phyloP scores from a whole-genome alignment of 1,140 invertebrate genomes.

The Drosophila sulfurigaster region DNA sequence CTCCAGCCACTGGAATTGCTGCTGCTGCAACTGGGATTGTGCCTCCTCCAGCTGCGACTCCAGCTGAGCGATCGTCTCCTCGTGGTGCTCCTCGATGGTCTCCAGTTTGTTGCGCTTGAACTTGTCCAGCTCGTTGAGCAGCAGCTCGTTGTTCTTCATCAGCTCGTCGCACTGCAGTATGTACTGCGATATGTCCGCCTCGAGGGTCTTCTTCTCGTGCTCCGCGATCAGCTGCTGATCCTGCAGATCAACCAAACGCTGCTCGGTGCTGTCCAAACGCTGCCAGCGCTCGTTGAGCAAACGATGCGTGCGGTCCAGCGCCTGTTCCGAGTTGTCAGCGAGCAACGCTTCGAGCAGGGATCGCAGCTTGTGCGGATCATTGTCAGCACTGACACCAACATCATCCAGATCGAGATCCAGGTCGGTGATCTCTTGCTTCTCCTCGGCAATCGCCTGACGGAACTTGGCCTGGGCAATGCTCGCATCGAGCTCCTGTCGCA shows the following conservation, averaged over 20 bases:
- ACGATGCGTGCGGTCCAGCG: slow-evolving; percentile 81
- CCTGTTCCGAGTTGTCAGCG: slow-evolving; percentile 57
- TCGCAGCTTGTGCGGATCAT: slow-evolving; percentile 80
- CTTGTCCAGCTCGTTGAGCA: slow-evolving; percentile 87
- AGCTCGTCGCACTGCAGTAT: slow-evolving; percentile 88
- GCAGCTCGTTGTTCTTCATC: slow-evolving; percentile 89
- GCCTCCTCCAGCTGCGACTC: slow-evolving; percentile 87
- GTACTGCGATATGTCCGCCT: slow-evolving; percentile 87
- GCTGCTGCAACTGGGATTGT: slow-evolving; percentile 6
- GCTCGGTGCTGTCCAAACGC: slow-evolving; percentile 77
- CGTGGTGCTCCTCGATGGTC: slow-evolving; percentile 89
- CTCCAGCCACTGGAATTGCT: slow-evolving; percentile 20
- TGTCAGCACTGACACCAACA: neutral
- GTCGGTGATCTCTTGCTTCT: slow-evolving; percentile 78
- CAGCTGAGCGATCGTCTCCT: slow-evolving; percentile 87
- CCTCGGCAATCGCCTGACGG: slow-evolving; percentile 75
- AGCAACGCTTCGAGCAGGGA: slow-evolving; percentile 53
- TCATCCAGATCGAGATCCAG: slow-evolving; percentile 56
- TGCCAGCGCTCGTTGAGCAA: slow-evolving; percentile 73
- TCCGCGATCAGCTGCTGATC: slow-evolving; percentile 67
- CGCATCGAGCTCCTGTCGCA: slow-evolving; percentile 66
- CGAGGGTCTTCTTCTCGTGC: slow-evolving; percentile 87
- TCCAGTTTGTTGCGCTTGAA: slow-evolving; percentile 88
- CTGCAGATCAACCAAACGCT: slow-evolving; percentile 74
- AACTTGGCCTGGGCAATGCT: slow-evolving; percentile 76